phyloP scores from a whole-genome alignment of 2,888 invertebrate genomes.

The Brachyptera risi region DNA sequence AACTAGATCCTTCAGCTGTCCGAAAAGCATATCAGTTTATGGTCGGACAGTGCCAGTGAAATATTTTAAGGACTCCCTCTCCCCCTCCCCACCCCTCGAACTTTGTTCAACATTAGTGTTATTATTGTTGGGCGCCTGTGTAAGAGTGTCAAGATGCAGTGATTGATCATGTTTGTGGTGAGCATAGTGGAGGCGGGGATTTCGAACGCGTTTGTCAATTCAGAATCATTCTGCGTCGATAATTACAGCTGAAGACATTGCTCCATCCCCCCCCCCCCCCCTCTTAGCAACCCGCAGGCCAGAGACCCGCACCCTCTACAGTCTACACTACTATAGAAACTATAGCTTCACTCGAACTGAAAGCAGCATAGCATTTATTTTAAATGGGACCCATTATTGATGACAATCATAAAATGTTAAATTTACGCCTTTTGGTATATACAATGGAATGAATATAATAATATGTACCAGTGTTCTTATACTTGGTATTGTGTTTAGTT shows the following conservation, averaged over 20 bases:
- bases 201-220: no score
- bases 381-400: slow-evolving; percentile 25
- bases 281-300: neutral
- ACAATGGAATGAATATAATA: neutral
- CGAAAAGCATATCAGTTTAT: no score
- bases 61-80: no score
- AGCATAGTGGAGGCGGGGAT: slow-evolving; percentile 28
- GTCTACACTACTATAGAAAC: no score
- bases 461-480: neutral
- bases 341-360: no score
- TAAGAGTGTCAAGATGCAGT: slow-evolving; percentile 28
- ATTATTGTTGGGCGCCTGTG: slow-evolving; percentile 27
- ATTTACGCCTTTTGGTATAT: slow-evolving; percentile 5
- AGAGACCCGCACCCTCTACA: no score
- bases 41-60: no score
- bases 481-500: no score
- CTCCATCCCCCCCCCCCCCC: neutral
- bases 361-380: slow-evolving; percentile 25
- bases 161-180: slow-evolving; percentile 27
- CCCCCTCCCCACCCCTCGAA: no score
- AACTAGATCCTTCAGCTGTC: no score
- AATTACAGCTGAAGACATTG: slow-evolving; percentile 16
- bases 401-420: slow-evolving; percentile 25
- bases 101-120: no score
- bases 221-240: slow-evolving; percentile 16